Evolutionary conservation across 2,113 vertebrate genomes (phyloP).

Genomic region (Peromyscus polionotus): DNA sequence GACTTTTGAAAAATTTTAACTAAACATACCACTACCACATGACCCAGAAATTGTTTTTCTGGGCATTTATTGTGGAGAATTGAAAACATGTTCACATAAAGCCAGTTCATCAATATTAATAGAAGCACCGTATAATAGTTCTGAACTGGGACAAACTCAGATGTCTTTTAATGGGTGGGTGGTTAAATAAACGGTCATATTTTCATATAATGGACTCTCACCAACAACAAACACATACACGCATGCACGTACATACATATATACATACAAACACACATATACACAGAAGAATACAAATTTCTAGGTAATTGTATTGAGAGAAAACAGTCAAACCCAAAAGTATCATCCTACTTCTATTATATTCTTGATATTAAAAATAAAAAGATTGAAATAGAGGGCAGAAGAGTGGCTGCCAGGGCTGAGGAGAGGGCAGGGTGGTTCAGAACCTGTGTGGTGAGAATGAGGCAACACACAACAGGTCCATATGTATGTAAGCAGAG

Average conservation of each 20-base stretch:
- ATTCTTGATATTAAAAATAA: neutral
- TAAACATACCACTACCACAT: neutral
- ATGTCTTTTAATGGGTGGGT: neutral
- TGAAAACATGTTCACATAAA: neutral
- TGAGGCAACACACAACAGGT: neutral
- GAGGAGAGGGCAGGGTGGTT: neutral
- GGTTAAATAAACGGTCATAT: neutral
- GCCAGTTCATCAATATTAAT: neutral
- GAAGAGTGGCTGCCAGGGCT: neutral
- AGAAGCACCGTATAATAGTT: neutral
- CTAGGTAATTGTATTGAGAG: neutral
- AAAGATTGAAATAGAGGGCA: neutral
- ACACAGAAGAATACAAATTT: neutral
- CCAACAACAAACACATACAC: neutral
- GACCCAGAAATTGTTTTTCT: neutral
- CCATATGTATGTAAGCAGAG: no score
- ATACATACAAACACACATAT: accelerated
- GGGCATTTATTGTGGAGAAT: neutral
- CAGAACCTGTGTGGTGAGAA: neutral
- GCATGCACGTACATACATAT: no score
- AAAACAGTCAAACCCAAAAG: neutral
- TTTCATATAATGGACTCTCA: no score
- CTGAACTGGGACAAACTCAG: neutral
- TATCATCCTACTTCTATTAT: neutral
- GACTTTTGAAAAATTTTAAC: neutral